Percentiles rank a stretch among this genome's conserved stretches.
phyloP scores from a whole-genome alignment of 30 jellyfish, hydroid and myxozoan species.

The Catostylus mosaicus region DNA sequence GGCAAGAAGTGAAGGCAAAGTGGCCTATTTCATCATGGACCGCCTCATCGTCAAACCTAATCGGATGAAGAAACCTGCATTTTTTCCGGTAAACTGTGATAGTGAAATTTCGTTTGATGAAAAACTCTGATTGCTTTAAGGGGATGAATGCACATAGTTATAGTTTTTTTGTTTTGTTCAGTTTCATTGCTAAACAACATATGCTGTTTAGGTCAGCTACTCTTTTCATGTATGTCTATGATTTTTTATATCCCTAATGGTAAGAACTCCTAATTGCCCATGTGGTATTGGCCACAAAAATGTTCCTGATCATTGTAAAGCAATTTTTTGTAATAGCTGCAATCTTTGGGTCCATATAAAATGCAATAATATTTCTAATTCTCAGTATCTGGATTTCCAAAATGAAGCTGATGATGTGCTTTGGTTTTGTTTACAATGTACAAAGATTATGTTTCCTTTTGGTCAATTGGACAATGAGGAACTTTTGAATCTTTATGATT shows the following conservation, averaged over 20 bases:
- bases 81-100: background rate
- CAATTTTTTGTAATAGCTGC: slow-evolving; percentile 8
- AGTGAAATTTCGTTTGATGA: background rate
- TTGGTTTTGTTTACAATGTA: slow-evolving; percentile 46
- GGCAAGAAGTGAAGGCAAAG: background rate
- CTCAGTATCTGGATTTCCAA: slow-evolving; percentile 5
- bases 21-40: background rate
- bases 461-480: slow-evolving; percentile 43
- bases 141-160: background rate
- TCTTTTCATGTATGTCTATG: background rate
- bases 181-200: background rate
- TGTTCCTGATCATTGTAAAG: background rate
- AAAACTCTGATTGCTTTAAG: background rate
- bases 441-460: slow-evolving; percentile 37
- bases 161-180: background rate
- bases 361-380: slow-evolving; percentile 22
- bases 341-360: slow-evolving; percentile 38
- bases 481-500: slow-evolving; percentile 27
- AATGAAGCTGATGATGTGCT: slow-evolving; percentile 26
- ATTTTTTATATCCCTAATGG: slow-evolving; percentile 1
- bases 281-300: slow-evolving; percentile 51
- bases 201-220: background rate
- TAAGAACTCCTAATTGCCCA: slow-evolving; percentile 11
- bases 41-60: slow-evolving; percentile 2
- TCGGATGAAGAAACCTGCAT: background rate